These are phyloP conservation scores for Altica lythri DNA, from an alignment of 2,888 invertebrate genomes.

Conservation along the genomic window DNA sequence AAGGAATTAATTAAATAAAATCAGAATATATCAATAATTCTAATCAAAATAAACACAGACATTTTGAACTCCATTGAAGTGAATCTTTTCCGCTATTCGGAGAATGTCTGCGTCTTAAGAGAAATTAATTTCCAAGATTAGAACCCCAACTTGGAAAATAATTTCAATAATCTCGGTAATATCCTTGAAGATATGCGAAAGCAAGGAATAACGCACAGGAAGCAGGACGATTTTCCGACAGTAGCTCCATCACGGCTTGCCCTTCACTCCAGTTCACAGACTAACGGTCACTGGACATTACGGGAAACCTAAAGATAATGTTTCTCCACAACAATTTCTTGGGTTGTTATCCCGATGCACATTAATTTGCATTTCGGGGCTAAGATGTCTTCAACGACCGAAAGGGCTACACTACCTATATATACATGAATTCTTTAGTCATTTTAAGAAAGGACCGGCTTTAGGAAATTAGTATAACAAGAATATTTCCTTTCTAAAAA, in stretches of 20 bases:
- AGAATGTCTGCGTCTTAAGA: slow-evolving; percentile 25
- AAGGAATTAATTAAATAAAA: no score
- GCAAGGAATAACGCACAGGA: slow-evolving; percentile 31
- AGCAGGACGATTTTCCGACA: slow-evolving; percentile 43
- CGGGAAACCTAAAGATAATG: slow-evolving; percentile 40
- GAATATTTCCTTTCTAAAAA: no score
- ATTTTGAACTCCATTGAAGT: slow-evolving; percentile 6
- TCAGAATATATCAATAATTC: neutral
- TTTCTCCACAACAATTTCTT: slow-evolving; percentile 54
- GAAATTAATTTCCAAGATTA: slow-evolving; percentile 38
- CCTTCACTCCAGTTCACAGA: slow-evolving; percentile 10
- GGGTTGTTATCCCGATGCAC: slow-evolving; percentile 54
- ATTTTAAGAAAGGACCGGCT: slow-evolving; percentile 8
- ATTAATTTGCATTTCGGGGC: slow-evolving; percentile 55
- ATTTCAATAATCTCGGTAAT: slow-evolving; percentile 44
- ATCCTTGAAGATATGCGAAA: slow-evolving; percentile 41
- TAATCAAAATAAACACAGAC: neutral
- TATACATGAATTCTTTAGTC: slow-evolving; percentile 31
- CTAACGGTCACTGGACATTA: slow-evolving; percentile 33
- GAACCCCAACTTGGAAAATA: slow-evolving; percentile 36
- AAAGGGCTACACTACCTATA: slow-evolving; percentile 43
- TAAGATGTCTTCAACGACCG: slow-evolving; percentile 50
- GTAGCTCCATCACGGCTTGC: slow-evolving; percentile 25
- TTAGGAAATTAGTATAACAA: neutral
- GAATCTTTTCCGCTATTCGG: slow-evolving; percentile 24